phyloP scores from a whole-genome alignment of 2,113 vertebrate genomes.

The Sebastes schlegelii region DNA sequence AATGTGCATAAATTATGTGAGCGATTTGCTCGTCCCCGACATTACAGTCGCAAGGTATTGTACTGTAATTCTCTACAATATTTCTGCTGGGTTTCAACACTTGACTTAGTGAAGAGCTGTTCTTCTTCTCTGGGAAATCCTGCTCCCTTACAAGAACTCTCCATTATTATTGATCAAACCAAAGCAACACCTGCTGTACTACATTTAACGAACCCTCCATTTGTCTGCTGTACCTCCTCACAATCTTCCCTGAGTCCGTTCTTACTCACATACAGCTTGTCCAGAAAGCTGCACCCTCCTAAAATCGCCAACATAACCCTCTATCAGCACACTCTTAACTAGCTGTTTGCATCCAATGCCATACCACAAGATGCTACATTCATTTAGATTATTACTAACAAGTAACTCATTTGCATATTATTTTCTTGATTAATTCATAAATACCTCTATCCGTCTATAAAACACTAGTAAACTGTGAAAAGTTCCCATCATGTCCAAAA shows the following conservation, averaged over 20 bases:
- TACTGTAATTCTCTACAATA: background rate
- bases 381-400: background rate
- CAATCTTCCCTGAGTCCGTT: background rate
- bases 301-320: background rate
- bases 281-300: conserved; percentile 9
- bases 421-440: background rate
- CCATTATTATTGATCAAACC: conserved; percentile 24
- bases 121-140: background rate
- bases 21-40: background rate
- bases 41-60: background rate
- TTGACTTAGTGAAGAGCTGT: background rate
- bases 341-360: background rate
- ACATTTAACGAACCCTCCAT: conserved; percentile 3
- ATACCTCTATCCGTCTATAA: background rate
- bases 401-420: background rate
- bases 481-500: background rate
- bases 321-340: background rate
- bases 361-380: background rate
- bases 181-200: conserved; percentile 17
- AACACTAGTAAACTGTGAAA: background rate
- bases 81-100: background rate
- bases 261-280: background rate
- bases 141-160: conserved; percentile 3
- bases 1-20: conserved; percentile 17
- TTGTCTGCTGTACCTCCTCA: background rate